These are phyloP conservation scores for Ophiodon elongatus DNA, from an alignment of 2,113 vertebrate genomes.

Conservation along the genomic window DNA sequence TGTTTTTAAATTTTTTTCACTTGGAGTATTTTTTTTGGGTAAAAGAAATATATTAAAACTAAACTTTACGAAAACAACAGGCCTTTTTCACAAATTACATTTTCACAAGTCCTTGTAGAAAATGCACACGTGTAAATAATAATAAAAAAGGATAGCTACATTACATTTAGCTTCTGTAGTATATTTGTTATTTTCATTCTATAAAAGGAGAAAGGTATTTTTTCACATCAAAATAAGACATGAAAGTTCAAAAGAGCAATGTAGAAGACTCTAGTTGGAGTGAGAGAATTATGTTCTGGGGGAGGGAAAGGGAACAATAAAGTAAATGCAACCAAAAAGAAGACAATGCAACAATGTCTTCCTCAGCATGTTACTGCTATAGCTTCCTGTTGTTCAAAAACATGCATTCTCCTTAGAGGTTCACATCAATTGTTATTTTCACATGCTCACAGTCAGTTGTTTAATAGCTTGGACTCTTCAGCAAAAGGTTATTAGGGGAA, in stretches of 20 bases:
- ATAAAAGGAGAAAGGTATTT: neutral
- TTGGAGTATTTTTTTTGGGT: neutral
- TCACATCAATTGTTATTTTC: conserved; percentile 17
- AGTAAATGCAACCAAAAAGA: conserved; percentile 11
- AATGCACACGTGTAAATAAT: neutral
- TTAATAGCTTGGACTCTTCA: conserved; percentile 15
- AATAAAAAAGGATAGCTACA: neutral
- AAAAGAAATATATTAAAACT: conserved; percentile 3
- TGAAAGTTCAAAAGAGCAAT: neutral
- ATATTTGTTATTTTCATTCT: neutral
- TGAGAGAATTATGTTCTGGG: neutral
- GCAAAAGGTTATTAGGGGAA: conserved; percentile 22
- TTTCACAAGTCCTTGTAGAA: neutral
- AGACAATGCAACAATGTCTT: conserved; percentile 28
- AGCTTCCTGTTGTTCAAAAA: conserved; percentile 14
- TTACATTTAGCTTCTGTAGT: neutral
- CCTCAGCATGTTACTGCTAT: neutral
- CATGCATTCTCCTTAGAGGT: neutral
- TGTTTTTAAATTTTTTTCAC: conserved; percentile 13
- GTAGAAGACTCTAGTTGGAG: neutral
- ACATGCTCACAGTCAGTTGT: conserved; percentile 22
- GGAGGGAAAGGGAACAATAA: conserved; percentile 17
- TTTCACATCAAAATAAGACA: neutral
- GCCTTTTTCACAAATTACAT: neutral
- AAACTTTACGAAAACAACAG: neutral